phyloP scores from a whole-genome alignment of 1,140 invertebrate genomes.

The Campoletis sonorensis region DNA sequence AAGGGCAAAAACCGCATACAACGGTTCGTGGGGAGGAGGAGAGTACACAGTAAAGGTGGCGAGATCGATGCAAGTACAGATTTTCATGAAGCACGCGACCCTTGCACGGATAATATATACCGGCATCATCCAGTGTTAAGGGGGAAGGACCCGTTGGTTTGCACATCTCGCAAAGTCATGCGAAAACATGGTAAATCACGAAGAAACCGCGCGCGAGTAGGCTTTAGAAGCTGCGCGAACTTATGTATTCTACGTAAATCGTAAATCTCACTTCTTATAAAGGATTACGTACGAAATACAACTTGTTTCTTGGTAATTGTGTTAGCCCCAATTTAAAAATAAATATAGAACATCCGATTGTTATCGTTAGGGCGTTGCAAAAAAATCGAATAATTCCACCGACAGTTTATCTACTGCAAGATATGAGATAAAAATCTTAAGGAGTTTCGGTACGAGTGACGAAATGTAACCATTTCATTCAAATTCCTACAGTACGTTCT shows the following conservation, averaged over 20 bases:
- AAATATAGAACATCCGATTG: not conserved
- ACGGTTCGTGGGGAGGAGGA: not conserved
- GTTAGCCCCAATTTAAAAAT: not conserved
- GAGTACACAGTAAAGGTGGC: not conserved
- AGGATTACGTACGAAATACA: not conserved
- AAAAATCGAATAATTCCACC: no score
- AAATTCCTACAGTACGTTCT: no score
- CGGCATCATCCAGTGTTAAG: not conserved
- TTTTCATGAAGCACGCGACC: constrained; percentile 1
- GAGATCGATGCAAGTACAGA: constrained; percentile 2
- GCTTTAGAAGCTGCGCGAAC: not conserved
- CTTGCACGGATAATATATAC: not conserved
- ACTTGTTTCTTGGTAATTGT: not conserved
- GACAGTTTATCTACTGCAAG: no score
- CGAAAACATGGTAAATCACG: constrained; percentile 2
- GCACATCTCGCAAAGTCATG: not conserved
- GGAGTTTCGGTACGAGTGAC: no score
- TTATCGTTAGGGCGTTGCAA: not conserved
- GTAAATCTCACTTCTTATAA: not conserved
- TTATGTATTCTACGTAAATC: not conserved
- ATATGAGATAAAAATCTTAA: no score
- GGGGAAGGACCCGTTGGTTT: constrained; percentile 2
- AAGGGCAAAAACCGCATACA: not conserved
- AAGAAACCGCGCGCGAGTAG: not conserved
- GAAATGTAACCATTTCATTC: no score